These are phyloP conservation scores for Trachelus iudaicus DNA, from an alignment of 2,888 invertebrate species.

Conservation along the genomic window DNA sequence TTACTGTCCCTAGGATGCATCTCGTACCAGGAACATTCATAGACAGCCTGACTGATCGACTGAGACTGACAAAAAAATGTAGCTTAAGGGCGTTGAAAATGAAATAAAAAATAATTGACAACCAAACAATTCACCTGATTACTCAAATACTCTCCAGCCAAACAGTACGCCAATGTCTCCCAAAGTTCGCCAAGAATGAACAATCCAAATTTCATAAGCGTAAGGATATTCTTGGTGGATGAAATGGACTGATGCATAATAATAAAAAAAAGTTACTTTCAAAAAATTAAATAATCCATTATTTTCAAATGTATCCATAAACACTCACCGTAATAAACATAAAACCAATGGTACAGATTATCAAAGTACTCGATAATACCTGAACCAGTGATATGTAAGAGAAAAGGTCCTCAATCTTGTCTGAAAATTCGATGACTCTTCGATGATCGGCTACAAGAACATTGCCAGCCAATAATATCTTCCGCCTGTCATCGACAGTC, in stretches of 20 bases:
- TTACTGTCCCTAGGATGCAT: conserved; percentile 20
- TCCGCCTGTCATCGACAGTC: not conserved
- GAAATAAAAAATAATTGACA: not conserved
- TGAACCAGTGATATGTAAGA: conserved; percentile 35
- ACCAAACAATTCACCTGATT: conserved; percentile 25
- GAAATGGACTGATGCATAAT: conserved; percentile 21
- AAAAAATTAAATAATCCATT: not conserved
- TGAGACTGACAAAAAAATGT: conserved; percentile 23
- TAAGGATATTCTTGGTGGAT: conserved; percentile 1
- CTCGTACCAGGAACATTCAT: conserved; percentile 36
- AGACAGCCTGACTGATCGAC: conserved; percentile 27
- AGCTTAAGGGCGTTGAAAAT: not conserved
- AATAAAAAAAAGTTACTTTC: not conserved
- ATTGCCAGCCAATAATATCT: not conserved
- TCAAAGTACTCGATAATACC: conserved; percentile 31
- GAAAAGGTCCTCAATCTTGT: conserved; percentile 33
- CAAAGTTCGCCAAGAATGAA: conserved; percentile 23
- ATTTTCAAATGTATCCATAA: not conserved
- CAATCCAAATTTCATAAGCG: conserved; percentile 25
- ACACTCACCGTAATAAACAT: conserved; percentile 35
- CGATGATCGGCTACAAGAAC: conserved; percentile 21
- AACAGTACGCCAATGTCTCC: conserved; percentile 35
- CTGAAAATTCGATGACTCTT: conserved; percentile 28
- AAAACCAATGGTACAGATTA: conserved; percentile 37
- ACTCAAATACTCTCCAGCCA: conserved; percentile 37